phyloP scores from a whole-genome alignment of 2,113 vertebrate genomes.

The Noturus placidus region DNA sequence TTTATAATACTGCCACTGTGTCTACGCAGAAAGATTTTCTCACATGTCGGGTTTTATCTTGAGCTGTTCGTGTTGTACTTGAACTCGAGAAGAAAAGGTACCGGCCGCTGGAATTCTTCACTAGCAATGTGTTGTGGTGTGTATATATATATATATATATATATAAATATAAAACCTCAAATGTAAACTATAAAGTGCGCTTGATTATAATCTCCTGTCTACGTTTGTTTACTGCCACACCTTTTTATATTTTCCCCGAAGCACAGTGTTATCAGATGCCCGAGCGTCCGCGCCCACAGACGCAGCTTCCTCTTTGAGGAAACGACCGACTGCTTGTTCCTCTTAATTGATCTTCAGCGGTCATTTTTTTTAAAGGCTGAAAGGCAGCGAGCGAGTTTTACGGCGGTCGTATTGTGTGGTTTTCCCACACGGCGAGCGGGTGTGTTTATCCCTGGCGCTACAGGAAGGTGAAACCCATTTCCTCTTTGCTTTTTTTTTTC shows the following conservation, averaged over 20 bases:
- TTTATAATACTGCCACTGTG: not conserved
- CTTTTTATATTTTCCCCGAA: not conserved
- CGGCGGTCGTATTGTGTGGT: not conserved
- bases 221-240: not conserved
- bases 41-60: not conserved
- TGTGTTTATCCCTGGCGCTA: not conserved
- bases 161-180: too few relatives aligned
- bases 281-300: conserved; percentile 22
- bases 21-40: not conserved
- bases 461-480: conserved; percentile 24
- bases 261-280: conserved; percentile 22
- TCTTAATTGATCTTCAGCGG: conserved; percentile 17
- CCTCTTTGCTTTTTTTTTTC: conserved; percentile 30
- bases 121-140: not conserved
- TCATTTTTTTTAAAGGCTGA: not conserved
- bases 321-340: conserved; percentile 23
- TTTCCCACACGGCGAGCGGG: not conserved
- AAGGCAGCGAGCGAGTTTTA: not conserved
- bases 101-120: not conserved
- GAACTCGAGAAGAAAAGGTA: conserved; percentile 18
- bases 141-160: too few relatives aligned
- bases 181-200: conserved; percentile 10
- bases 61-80: not conserved
- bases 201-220: not conserved
- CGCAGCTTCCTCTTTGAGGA: conserved; percentile 21